Conservation (phyloP, 2,113 vertebrate species). For the Rousettus leschenaultii region DNA sequence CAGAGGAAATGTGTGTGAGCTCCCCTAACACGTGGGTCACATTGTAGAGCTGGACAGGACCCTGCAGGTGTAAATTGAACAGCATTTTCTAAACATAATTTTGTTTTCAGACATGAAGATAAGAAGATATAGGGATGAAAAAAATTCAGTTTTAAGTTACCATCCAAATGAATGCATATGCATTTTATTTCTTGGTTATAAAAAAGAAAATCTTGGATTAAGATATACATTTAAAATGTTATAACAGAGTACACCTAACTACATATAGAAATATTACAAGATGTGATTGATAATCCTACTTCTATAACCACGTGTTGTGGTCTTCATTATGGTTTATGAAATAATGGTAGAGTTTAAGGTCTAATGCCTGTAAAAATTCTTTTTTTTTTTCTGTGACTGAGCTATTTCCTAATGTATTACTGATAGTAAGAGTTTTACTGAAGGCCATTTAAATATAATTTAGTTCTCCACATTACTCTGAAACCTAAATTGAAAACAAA, state of each 20-base stretch:
- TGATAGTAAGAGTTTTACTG: background rate
- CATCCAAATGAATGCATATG: background rate
- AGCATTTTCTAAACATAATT: background rate
- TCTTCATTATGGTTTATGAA: background rate
- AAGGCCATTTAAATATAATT: conserved; percentile 42
- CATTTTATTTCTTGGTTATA: background rate
- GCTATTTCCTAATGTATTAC: conserved; percentile 9
- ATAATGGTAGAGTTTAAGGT: conserved; percentile 26
- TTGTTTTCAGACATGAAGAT: background rate
- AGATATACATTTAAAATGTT: background rate
- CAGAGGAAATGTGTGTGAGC: background rate
- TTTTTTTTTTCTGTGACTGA: conserved; percentile 24
- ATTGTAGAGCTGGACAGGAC: background rate
- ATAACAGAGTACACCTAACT: too few species aligned
- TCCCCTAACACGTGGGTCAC: background rate
- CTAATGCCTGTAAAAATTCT: conserved; percentile 37
- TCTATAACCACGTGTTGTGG: background rate
- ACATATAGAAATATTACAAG: too few species aligned
- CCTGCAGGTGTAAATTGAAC: background rate
- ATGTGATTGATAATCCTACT: background rate
- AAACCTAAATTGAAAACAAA: conserved; percentile 53
- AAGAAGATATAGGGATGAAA: background rate
- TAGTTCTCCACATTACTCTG: background rate
- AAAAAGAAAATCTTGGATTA: background rate
- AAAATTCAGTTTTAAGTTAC: conserved; percentile 15